Percentiles rank a stretch among this genome's conserved stretches.
phyloP scores from a whole-genome alignment of 2,888 invertebrate species.

The Ichneumoninae sp. region DNA sequence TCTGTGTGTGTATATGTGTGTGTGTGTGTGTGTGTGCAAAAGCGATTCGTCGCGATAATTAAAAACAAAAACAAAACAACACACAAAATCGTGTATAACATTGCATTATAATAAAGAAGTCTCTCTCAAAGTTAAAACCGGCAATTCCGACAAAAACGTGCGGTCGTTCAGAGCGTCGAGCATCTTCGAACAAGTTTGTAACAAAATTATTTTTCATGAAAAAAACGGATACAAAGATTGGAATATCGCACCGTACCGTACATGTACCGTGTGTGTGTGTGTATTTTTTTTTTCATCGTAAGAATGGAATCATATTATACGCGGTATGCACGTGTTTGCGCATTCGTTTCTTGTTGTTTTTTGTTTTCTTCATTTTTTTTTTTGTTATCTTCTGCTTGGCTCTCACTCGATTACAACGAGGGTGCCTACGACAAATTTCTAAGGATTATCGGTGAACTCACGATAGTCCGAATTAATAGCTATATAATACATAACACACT shows the following conservation, averaged over 20 bases:
- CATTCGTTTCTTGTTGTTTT: slow-evolving; percentile 35
- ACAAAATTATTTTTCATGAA: slow-evolving; percentile 18
- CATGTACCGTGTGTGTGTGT: slow-evolving; percentile 8
- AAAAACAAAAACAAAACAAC: slow-evolving; percentile 16
- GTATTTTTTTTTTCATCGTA: slow-evolving; percentile 35
- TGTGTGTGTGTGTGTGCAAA: slow-evolving; percentile 12
- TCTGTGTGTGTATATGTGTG: background rate
- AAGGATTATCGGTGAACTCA: slow-evolving; percentile 70
- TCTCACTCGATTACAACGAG: slow-evolving; percentile 63
- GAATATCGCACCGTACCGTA: slow-evolving; percentile 51
- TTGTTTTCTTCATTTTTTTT: slow-evolving; percentile 27
- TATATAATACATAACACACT: slow-evolving; percentile 73
- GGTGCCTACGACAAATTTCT: slow-evolving; percentile 66
- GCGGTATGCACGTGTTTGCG: slow-evolving; percentile 27
- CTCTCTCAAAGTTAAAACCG: slow-evolving; percentile 4
- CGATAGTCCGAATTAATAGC: slow-evolving; percentile 70
- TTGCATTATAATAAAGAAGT: slow-evolving; percentile 2
- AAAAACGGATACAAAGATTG: slow-evolving; percentile 53
- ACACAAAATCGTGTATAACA: background rate
- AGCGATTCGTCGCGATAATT: slow-evolving; percentile 33
- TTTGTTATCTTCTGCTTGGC: slow-evolving; percentile 41
- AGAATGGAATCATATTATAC: slow-evolving; percentile 56
- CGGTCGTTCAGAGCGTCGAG: slow-evolving; percentile 18
- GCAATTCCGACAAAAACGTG: slow-evolving; percentile 8
- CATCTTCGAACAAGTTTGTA: slow-evolving; percentile 10